Evolutionary conservation across 2,888 invertebrate genomes (phyloP), one percentile per base, ranked within the genome.

Genomic region (Volucella zonaria): DNA sequence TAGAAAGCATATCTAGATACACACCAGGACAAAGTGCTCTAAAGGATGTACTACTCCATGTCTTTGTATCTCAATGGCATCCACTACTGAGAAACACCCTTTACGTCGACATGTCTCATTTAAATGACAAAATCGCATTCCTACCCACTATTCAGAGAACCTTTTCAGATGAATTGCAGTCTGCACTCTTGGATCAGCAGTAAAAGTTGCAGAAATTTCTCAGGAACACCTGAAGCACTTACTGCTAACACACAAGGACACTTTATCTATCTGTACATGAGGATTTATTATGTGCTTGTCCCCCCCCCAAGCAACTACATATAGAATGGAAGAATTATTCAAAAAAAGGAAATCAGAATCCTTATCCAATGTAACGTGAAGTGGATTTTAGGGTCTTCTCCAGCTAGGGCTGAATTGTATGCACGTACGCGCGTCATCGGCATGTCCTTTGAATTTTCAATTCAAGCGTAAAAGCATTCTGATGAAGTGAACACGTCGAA

Each of bases 81-180:
- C 67, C 49, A 49, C 56, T 64, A 52, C 62, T 23, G 10, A 14
- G 61, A 45, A 47, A 47, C 40, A 59, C 12, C 38, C 51, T 66
- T 66, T 31, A 6, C 75, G 42, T 71, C 75, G 70, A 77, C 81
- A 70, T 81, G 73, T 85, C 81, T 85, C 81, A 82, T 85, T 85
- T 85, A 77, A 81, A 81, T 85, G 81, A 82, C 85, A 85, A 85
- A 85, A 76, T 85, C 76, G 76, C 81, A 85, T 71, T 81, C 80
- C 73, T 49, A 76, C 71, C 31, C 4, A 31, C 31, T 31, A 31
- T 31, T 31, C 31, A 31, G 31, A 31, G 31, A 85, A 81, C 76
- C 76, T 71, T 77, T 85, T 85, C 68, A 81, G 66, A 73, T 85
- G 85, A 81, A 81, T 85, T 68, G 76, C 80, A 75, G 54, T 11